Conservation (phyloP, 2,797 vertebrate species). For the Pangasius sanitwongsei region DNA sequence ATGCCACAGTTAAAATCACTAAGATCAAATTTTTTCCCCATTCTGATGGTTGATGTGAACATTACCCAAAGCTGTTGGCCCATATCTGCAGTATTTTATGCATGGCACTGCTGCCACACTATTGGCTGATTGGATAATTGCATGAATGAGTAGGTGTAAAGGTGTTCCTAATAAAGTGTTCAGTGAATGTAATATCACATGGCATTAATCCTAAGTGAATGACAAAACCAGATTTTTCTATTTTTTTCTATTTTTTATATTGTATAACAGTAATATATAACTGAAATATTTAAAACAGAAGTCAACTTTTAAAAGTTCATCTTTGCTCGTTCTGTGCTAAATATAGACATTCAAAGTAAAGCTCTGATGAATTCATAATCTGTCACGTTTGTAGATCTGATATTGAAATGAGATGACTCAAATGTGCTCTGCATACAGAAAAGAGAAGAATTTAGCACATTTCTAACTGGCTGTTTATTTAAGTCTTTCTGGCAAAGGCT, state of each 20-base stretch:
- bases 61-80: background rate
- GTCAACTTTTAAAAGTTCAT: background rate
- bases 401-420: conserved; percentile 16
- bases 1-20: background rate
- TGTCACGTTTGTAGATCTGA: background rate
- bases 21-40: background rate
- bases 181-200: too few species aligned
- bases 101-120: background rate
- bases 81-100: background rate
- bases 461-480: background rate
- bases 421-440: background rate
- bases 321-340: background rate
- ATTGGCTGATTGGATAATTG: background rate
- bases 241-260: too few species aligned
- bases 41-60: background rate
- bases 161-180: too few species aligned
- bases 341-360: background rate
- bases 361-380: background rate
- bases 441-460: background rate
- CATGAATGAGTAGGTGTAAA: background rate
- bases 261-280: background rate
- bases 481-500: background rate
- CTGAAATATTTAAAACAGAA: background rate
- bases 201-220: too few species aligned
- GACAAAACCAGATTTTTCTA: too few species aligned